A percentile compares a stretch with the other conserved stretches of the same genome.
phyloP scores from a whole-genome alignment of 2,888 invertebrate genomes.

The Agriopis aurantiaria region DNA sequence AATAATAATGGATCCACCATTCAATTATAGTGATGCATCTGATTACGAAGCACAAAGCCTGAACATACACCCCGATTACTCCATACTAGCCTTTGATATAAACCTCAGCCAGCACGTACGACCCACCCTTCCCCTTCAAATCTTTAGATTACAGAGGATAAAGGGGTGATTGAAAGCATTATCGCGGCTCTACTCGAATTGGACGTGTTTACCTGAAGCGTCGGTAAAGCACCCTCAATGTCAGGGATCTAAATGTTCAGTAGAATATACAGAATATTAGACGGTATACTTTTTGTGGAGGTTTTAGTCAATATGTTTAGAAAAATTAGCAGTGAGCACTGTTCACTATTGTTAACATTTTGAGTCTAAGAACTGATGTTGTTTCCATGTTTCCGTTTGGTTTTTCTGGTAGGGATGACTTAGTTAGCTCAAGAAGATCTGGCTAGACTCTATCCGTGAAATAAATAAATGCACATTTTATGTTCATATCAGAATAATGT shows the following conservation, averaged over 20 bases:
- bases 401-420: too few relatives aligned
- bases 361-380: too few relatives aligned
- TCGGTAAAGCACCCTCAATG: slow-evolving; percentile 66
- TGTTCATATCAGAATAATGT: too few relatives aligned
- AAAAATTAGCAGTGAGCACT: neutral
- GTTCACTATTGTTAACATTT: too few relatives aligned
- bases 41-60: slow-evolving; percentile 68
- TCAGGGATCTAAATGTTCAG: slow-evolving; percentile 48
- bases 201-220: slow-evolving; percentile 76
- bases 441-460: too few relatives aligned
- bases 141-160: slow-evolving; percentile 66
- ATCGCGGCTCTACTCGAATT: slow-evolving; percentile 63
- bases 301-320: neutral
- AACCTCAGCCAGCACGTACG: slow-evolving; percentile 55
- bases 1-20: slow-evolving; percentile 46
- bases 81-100: slow-evolving; percentile 58
- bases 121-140: slow-evolving; percentile 55
- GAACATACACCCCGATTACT: slow-evolving; percentile 59
- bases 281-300: neutral
- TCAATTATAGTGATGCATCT: slow-evolving; percentile 64
- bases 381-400: too few relatives aligned
- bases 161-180: slow-evolving; percentile 69
- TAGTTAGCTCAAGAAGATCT: too few relatives aligned
- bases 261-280: slow-evolving; percentile 49
- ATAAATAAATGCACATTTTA: too few relatives aligned